These are phyloP conservation scores for Fragum fragum DNA, from an alignment of 2,888 invertebrate genomes.

Conservation along the genomic window DNA sequence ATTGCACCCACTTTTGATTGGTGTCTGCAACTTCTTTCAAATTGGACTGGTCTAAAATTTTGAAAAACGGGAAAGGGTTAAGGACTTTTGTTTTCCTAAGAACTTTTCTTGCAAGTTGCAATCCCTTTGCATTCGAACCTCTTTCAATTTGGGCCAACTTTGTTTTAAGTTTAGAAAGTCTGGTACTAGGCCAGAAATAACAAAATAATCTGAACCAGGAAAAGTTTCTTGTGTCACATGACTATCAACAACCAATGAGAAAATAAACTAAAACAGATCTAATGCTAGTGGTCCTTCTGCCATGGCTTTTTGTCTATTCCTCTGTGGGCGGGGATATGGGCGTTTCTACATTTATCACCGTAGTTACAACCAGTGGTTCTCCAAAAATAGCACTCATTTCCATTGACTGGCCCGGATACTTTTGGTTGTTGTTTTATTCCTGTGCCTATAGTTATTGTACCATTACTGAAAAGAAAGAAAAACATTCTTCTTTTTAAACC, in stretches of 20 bases:
- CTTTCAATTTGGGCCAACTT: too few species aligned
- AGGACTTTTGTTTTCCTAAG: too few species aligned
- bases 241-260: conserved; percentile 17
- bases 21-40: too few species aligned
- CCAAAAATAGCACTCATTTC: conserved; percentile 88
- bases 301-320: conserved; percentile 88
- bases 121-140: too few species aligned
- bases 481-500: not conserved
- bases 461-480: conserved; percentile 50
- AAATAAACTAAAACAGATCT: conserved; percentile 11
- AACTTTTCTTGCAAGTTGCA: too few species aligned
- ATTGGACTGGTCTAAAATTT: too few species aligned
- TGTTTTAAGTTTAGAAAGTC: too few species aligned
- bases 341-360: conserved; percentile 86
- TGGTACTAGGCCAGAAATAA: too few species aligned
- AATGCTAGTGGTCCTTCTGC: conserved; percentile 79
- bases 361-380: conserved; percentile 87
- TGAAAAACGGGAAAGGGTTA: too few species aligned
- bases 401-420: conserved; percentile 87
- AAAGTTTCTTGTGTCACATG: not conserved
- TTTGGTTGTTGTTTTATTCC: conserved; percentile 74
- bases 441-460: conserved; percentile 67
- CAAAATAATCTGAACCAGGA: not conserved
- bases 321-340: conserved; percentile 86
- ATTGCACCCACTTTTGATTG: too few species aligned